Percentiles rank a stretch among this genome's conserved stretches.
These are phyloP conservation scores for Pangasius sanitwongsei DNA, from an alignment of 2,797 vertebrate genomes.

Conservation along the genomic window DNA sequence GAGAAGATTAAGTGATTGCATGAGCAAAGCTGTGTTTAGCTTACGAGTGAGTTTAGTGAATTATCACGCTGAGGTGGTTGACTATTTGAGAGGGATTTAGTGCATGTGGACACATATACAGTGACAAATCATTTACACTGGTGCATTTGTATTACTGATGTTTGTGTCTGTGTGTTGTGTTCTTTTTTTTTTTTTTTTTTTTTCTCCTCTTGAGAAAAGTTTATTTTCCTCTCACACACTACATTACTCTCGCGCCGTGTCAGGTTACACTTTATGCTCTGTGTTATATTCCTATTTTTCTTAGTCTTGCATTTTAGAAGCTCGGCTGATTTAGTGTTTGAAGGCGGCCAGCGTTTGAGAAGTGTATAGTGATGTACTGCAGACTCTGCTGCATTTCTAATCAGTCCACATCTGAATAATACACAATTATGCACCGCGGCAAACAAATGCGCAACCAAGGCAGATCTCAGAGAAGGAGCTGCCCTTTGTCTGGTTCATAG, in stretches of 20 bases:
- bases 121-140: slow-evolving; percentile 34
- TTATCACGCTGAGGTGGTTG: slow-evolving; percentile 43
- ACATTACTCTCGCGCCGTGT: slow-evolving; percentile 9
- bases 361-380: slow-evolving; percentile 36
- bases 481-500: slow-evolving; percentile 67
- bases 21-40: slow-evolving; percentile 57
- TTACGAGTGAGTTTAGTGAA: slow-evolving; percentile 52
- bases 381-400: slow-evolving; percentile 34
- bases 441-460: slow-evolving; percentile 60
- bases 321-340: slow-evolving; percentile 2
- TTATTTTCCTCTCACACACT: slow-evolving; percentile 31
- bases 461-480: slow-evolving; percentile 63
- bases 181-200: neutral
- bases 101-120: slow-evolving; percentile 20
- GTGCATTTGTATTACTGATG: slow-evolving; percentile 17
- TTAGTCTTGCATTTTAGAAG: slow-evolving; percentile 12
- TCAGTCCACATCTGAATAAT: slow-evolving; percentile 47
- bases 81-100: slow-evolving; percentile 43
- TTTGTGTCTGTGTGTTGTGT: slow-evolving; percentile 28
- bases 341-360: slow-evolving; percentile 3
- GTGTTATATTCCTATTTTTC: slow-evolving; percentile 10
- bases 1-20: slow-evolving; percentile 59
- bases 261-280: slow-evolving; percentile 5
- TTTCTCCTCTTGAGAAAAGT: slow-evolving; percentile 29
- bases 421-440: slow-evolving; percentile 44